Percentiles rank a stretch among this genome's conserved stretches.
Conservation (phyloP, 2,888 invertebrate genomes). For the Melipona beecheii region DNA sequence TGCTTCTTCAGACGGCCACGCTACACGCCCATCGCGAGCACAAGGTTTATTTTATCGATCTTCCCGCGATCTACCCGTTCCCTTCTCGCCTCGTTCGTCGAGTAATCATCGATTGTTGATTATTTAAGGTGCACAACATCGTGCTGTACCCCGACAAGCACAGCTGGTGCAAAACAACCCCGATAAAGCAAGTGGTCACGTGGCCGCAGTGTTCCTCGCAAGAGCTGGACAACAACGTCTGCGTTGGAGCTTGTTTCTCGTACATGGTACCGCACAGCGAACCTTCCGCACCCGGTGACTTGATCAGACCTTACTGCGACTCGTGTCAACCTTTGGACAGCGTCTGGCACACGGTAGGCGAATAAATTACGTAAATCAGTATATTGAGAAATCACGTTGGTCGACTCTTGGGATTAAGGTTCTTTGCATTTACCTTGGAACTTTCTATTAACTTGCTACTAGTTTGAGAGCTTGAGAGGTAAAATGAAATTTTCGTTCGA, state of each 20-base stretch:
- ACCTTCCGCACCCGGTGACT: constrained; percentile 88
- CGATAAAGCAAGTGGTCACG: constrained; percentile 89
- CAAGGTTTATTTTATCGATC: constrained; percentile 75
- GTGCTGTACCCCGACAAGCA: constrained; percentile 89
- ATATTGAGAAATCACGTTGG: not conserved
- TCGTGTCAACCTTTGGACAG: constrained; percentile 88
- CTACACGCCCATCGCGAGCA: constrained; percentile 81
- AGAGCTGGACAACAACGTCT: constrained; percentile 89
- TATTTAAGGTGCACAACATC: constrained; percentile 88
- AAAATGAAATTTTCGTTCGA: too few relatives aligned
- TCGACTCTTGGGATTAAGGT: not conserved
- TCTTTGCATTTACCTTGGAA: too few relatives aligned
- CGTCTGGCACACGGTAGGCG: constrained; percentile 87
- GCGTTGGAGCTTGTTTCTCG: constrained; percentile 90
- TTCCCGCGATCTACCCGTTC: not conserved
- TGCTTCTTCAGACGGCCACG: constrained; percentile 73
- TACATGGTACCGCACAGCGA: constrained; percentile 89
- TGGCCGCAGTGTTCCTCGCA: constrained; percentile 87
- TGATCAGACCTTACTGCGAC: constrained; percentile 88
- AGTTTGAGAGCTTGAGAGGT: too few relatives aligned
- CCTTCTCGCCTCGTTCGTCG: too few relatives aligned
- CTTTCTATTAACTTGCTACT: too few relatives aligned
- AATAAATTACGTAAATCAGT: not conserved
- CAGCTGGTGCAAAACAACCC: constrained; percentile 89
- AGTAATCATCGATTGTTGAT: constrained; percentile 22